A percentile compares a stretch with the other conserved stretches of the same genome.
phyloP scores from a whole-genome alignment of 2,113 vertebrate genomes.

The Zosterops borbonicus region DNA sequence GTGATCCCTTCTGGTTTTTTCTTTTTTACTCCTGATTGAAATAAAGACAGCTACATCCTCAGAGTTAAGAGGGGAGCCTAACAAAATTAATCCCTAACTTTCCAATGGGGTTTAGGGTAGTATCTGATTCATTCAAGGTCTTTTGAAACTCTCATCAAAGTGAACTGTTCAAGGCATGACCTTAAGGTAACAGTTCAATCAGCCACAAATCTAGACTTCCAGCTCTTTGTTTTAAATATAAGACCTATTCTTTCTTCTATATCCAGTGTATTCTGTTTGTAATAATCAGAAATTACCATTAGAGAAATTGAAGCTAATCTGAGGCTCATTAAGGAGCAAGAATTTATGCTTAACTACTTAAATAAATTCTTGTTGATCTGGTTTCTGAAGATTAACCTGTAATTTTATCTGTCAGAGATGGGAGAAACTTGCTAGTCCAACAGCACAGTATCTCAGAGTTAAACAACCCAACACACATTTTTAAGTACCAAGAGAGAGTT shows the following conservation, averaged over 20 bases:
- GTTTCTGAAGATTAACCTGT: slow-evolving; percentile 70
- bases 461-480: not conserved
- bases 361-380: slow-evolving; percentile 67
- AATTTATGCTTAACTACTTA: slow-evolving; percentile 56
- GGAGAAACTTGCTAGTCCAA: slow-evolving; percentile 53
- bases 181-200: slow-evolving; percentile 36
- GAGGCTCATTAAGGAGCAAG: slow-evolving; percentile 44
- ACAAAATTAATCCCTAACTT: not conserved
- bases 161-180: slow-evolving; percentile 43
- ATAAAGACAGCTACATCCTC: not conserved
- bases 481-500: not conserved
- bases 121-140: not conserved
- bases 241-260: slow-evolving; percentile 35
- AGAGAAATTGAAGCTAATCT: slow-evolving; percentile 36
- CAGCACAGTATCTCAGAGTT: slow-evolving; percentile 2
- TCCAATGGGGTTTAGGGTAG: not conserved
- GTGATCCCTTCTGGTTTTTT: not conserved
- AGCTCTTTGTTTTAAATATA: slow-evolving; percentile 23
- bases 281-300: slow-evolving; percentile 61
- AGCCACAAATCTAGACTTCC: slow-evolving; percentile 41
- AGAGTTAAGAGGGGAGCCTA: not conserved
- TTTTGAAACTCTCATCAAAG: slow-evolving; percentile 55
- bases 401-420: slow-evolving; percentile 68
- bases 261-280: slow-evolving; percentile 47
- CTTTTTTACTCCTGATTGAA: not conserved